A percentile compares a stretch with the other conserved stretches of the same genome.
Evolutionary conservation across 2,888 invertebrate species (phyloP).

Genomic region (Cataglyphis albicans): DNA sequence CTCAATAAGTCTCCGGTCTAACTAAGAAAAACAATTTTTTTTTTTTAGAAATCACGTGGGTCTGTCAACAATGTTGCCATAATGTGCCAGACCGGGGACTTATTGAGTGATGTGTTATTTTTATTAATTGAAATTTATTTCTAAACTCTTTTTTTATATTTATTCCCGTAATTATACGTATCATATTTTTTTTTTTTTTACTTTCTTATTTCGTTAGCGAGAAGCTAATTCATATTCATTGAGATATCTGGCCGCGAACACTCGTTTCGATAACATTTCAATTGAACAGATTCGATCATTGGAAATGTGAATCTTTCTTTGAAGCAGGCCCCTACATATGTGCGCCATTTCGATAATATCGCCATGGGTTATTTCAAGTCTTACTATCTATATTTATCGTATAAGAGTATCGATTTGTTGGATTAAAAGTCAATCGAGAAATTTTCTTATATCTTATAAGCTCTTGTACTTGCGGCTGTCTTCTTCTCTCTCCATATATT

Average conservation of each 20-base stretch:
- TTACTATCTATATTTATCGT: constrained; percentile 25
- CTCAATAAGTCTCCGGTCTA: too few relatives aligned
- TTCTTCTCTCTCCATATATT: neutral
- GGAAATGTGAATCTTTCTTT: constrained; percentile 25
- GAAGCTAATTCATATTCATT: neutral
- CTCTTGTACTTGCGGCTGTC: neutral
- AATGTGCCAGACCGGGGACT: too few relatives aligned
- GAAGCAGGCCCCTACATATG: constrained; percentile 27
- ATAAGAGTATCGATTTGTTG: constrained; percentile 47
- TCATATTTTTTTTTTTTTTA: neutral
- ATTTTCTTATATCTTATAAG: constrained; percentile 12
- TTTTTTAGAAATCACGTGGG: too few relatives aligned
- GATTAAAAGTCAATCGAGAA: constrained; percentile 49
- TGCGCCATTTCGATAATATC: constrained; percentile 28
- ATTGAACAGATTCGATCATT: constrained; percentile 2
- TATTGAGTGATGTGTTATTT: neutral
- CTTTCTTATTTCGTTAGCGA: neutral
- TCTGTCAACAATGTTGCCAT: too few relatives aligned
- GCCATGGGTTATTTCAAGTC: constrained; percentile 36
- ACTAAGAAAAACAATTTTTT: too few relatives aligned
- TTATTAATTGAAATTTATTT: constrained; percentile 2
- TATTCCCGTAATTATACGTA: neutral
- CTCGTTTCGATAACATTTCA: constrained; percentile 37
- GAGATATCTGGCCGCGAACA: constrained; percentile 13
- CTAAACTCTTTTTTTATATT: neutral